These are phyloP conservation scores for Sebastes minor DNA, from an alignment of 2,797 vertebrate species.

Conservation along the genomic window DNA sequence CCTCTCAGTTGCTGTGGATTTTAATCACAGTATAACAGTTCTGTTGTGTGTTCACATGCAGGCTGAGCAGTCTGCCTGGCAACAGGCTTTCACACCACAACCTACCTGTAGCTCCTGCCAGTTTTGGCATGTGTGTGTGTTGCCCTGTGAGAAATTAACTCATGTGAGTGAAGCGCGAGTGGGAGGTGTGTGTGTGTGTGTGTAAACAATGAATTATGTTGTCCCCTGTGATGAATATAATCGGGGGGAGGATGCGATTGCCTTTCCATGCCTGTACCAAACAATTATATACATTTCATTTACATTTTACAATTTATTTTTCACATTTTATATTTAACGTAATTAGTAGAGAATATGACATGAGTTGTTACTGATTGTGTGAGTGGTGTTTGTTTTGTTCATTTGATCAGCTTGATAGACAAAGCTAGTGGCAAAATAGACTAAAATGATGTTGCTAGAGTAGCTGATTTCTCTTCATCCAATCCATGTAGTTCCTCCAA, in stretches of 20 bases:
- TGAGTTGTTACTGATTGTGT: neutral
- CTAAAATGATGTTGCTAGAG: neutral
- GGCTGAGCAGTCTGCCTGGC: conserved; percentile 40
- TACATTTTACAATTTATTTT: neutral
- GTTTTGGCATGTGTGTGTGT: conserved; percentile 4
- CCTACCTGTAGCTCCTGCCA: conserved; percentile 47
- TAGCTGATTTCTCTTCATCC: neutral
- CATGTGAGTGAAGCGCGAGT: neutral
- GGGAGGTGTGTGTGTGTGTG: conserved; percentile 2
- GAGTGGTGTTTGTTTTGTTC: neutral
- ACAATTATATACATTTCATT: neutral
- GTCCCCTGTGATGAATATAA: conserved; percentile 16
- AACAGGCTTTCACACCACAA: conserved; percentile 36
- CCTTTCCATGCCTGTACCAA: neutral
- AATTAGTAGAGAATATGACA: neutral
- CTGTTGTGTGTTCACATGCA: neutral
- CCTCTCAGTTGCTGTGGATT: neutral
- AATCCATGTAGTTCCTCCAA: neutral
- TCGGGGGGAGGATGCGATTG: neutral
- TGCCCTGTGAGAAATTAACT: conserved; percentile 55
- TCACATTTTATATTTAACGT: neutral
- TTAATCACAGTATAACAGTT: neutral
- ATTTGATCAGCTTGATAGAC: neutral
- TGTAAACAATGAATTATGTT: conserved; percentile 49
- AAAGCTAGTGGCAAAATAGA: neutral